Evolutionary conservation across 1,140 invertebrate genomes (phyloP), one percentile per base, ranked within the genome.

Genomic region (Bombyx mandarina): DNA sequence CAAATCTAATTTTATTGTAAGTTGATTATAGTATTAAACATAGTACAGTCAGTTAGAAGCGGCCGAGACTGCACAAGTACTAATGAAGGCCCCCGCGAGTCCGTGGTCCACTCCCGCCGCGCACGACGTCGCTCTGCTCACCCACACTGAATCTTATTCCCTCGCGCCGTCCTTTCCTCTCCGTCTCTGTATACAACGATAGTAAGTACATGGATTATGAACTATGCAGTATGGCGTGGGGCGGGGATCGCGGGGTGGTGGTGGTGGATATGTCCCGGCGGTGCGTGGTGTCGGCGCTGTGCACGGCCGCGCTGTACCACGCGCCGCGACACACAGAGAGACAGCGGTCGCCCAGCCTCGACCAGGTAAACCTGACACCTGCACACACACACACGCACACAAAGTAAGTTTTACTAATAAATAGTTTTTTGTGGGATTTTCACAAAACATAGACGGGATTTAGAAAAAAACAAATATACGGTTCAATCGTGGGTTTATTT

Each of bases 241-340:
- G 98, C 71, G 98, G 97, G 86, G 97, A 99, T 88, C 93, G 93
- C 65, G 12, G 97, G 97, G 88, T 99, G 73, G 96, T 97, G 72
- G 93, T 99, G 86, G 92, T 99, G 71, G 98, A 99, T 90, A 94
- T 97, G 84, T 91, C 97, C 74, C 97, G 98, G 87, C 97, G 96
- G 89, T 91, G 93, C 59, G 94, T 95, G 85, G 90, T 99, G 65
- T 89, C 97, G 64, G 97, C 96, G 86, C 90, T 96, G 75, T 92
- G 92, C 63, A 93, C 94, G 62, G 90, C 93, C 62, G 96, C 98
- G 85, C 91, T 99, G 63, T 98, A 98, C 89, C 95, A 90, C 78
- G 97, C 98, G 89, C 96, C 59, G 10, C 52, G 61, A 52, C 44
- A 54, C 52, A 58, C 73, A 46, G 73, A 89, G 12, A 91, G 92